These are phyloP conservation scores for Nymphalis c-album DNA, from an alignment of 2,888 invertebrate genomes.

Conservation along the genomic window DNA sequence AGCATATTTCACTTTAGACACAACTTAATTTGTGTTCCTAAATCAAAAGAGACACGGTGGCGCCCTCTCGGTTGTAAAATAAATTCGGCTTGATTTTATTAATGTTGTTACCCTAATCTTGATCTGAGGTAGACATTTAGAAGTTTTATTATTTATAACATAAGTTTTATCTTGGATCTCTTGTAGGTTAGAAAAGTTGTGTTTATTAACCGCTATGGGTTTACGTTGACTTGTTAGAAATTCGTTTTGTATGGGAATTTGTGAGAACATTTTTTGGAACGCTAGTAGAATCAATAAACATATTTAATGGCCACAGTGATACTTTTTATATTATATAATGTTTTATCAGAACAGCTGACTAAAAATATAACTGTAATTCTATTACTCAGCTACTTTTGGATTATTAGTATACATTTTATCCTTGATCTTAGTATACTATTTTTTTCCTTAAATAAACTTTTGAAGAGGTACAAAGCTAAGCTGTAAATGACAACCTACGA, in stretches of 20 bases:
- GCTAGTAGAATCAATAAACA: background rate
- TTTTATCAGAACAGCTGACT: background rate
- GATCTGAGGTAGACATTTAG: conserved; percentile 69
- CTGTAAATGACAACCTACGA: background rate
- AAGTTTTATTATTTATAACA: conserved; percentile 77
- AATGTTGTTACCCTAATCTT: conserved; percentile 75
- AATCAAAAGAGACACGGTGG: conserved; percentile 71
- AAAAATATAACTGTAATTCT: no score
- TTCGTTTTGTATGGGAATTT: conserved; percentile 28
- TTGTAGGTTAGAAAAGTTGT: conserved; percentile 52
- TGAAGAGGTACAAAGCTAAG: no score
- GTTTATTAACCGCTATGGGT: conserved; percentile 50
- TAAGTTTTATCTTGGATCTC: conserved; percentile 59
- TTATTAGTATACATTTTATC: no score
- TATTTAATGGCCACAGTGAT: background rate
- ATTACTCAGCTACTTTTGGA: no score
- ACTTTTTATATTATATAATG: background rate
- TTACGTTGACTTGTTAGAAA: conserved; percentile 34
- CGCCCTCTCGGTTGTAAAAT: conserved; percentile 65
- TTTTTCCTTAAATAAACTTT: no score
- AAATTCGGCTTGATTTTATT: conserved; percentile 75
- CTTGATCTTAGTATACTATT: no score
- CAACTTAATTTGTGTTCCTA: conserved; percentile 44
- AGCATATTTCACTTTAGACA: conserved; percentile 35
- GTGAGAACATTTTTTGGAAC: background rate